Conservation (phyloP, 2,113 vertebrate species). For the Australoheros scitulus region DNA sequence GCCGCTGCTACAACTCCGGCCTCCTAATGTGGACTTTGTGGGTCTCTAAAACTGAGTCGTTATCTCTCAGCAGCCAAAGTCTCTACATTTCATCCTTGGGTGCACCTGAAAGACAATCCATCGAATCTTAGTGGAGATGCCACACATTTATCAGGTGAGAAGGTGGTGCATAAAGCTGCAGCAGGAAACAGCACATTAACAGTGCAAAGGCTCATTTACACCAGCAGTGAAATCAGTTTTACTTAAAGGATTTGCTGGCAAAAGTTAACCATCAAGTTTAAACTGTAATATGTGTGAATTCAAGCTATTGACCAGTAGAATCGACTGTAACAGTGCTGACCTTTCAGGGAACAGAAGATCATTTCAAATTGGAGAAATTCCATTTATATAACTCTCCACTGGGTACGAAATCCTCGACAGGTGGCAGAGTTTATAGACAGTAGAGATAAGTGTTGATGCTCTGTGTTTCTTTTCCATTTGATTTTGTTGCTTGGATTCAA, state of each 20-base stretch:
- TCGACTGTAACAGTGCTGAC: background rate
- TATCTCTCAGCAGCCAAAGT: background rate
- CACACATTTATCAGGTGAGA: background rate
- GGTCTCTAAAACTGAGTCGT: background rate
- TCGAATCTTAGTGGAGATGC: background rate
- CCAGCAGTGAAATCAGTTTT: background rate
- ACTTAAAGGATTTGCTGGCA: background rate
- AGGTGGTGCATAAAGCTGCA: background rate
- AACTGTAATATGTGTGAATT: background rate
- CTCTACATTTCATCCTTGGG: background rate
- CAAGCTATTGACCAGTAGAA: background rate
- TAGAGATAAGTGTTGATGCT: background rate
- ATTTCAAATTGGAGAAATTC: background rate
- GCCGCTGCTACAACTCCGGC: background rate
- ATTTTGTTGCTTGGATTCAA: conserved; percentile 3
- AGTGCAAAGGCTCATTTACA: background rate
- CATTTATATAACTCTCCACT: background rate
- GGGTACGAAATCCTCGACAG: background rate
- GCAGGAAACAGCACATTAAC: background rate
- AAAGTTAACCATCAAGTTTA: conserved; percentile 1
- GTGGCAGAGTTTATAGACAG: background rate
- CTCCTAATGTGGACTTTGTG: background rate
- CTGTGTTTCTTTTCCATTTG: background rate
- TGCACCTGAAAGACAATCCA: background rate
- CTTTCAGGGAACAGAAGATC: background rate